Base-by-base conservation (phyloP, 2,888 invertebrate genomes). In the Acanthacorydalis orientalis region DNA sequence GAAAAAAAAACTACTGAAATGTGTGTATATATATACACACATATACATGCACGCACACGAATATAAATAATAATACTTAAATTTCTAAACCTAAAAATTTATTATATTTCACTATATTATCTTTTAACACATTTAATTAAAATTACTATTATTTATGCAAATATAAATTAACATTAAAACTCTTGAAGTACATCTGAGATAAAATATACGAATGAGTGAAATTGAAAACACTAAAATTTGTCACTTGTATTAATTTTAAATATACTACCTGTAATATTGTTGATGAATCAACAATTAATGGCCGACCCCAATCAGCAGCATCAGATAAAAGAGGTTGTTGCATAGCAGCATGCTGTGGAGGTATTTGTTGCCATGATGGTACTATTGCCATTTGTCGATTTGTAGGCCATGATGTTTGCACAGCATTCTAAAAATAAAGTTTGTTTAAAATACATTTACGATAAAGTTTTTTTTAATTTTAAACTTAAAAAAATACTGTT, bases 321-420 rank as follows among this genome's bases (percentile, higher is more conserved):
- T 75, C 75, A 16, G 75, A 73, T 31, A 77, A 59, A 33, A 77
- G 57, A 1, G 77, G 75, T 55, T 78, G 77, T 57, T 76, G 77
- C 45, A 77, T 74, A 11, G 74, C 69, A 38, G 73, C 69, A 52
- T 76, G 75, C 49, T 74, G 74, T 8, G 69, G 72, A 38, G 80
- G 78, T 54, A 86, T 72, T 57, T 85, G 85, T 58, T 85, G 83
- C 85, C 87, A 88, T 1, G 85, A 85, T 14, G 86, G 84, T 46
- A 88, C 85, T 51, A 87, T 71, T 1, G 87, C 82, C 77, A 83
- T 83, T 65, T 85, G 87, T 14, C 86, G 72, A 56, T 76, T 79
- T 15, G 77, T 72, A 10, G 81, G 78, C 80, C 81, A 81, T 7
- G 79, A 75, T 43, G 77, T 78, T 62, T 78, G 76, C 7, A 79